Evolutionary conservation across 2,797 vertebrate species (phyloP).

Genomic region (Xenentodon cancila): DNA sequence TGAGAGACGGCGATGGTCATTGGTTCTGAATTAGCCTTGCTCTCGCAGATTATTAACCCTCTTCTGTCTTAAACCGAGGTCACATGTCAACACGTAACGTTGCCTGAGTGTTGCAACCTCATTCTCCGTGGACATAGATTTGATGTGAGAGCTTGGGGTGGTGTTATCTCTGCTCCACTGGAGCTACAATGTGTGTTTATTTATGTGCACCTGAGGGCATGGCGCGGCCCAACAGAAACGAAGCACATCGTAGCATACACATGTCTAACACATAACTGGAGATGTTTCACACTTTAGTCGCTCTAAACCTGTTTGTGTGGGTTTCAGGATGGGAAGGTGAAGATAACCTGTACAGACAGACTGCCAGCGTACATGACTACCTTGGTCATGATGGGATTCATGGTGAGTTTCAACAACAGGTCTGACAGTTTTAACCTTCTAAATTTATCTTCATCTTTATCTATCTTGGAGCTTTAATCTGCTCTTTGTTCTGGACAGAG

Average conservation of each 20-base stretch:
- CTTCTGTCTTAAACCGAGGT: slow-evolving; percentile 18
- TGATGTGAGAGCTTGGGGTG: slow-evolving; percentile 40
- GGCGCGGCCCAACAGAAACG: background rate
- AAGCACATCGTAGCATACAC: background rate
- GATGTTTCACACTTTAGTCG: background rate
- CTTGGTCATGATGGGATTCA: slow-evolving; percentile 87
- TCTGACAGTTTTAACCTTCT: no score
- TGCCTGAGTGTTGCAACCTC: slow-evolving; percentile 52
- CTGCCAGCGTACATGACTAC: slow-evolving; percentile 91
- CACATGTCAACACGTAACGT: slow-evolving; percentile 2
- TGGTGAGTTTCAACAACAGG: slow-evolving; percentile 81
- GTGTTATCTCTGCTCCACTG: slow-evolving; percentile 43
- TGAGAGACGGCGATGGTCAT: no score
- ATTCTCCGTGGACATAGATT: slow-evolving; percentile 45
- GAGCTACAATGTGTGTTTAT: slow-evolving; percentile 7
- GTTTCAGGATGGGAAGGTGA: slow-evolving; percentile 89
- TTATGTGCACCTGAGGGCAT: slow-evolving; percentile 46
- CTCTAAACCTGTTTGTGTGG: background rate
- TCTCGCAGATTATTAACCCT: background rate
- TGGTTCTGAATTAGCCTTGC: no score
- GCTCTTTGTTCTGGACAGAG: no score
- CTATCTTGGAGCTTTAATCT: no score
- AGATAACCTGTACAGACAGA: slow-evolving; percentile 94
- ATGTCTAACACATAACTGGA: background rate
- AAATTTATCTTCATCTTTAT: no score